A percentile compares a stretch with the other conserved stretches of the same genome.
Conservation (phyloP, 2,113 vertebrate species). For the Odontesthes bonariensis region DNA sequence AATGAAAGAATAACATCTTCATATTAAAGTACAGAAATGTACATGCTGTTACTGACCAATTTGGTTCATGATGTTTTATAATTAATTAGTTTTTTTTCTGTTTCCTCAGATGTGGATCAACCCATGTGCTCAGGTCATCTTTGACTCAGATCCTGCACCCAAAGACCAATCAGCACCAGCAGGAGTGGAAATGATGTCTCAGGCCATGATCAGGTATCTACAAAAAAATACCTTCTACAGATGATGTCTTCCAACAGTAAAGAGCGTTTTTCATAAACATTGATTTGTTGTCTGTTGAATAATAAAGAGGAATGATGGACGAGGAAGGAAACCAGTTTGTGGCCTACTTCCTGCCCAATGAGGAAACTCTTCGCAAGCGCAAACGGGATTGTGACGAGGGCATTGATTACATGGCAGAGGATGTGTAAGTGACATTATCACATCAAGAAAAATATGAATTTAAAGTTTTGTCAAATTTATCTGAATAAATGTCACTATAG, state of each 20-base stretch:
- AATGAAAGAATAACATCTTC: background rate
- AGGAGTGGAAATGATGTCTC: constrained; percentile 95
- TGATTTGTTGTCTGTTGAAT: background rate
- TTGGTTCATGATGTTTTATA: background rate
- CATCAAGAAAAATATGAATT: background rate
- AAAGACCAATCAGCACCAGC: constrained; percentile 88
- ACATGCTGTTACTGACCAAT: background rate
- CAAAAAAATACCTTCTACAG: background rate
- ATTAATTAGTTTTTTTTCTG: background rate
- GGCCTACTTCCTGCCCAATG: constrained; percentile 93
- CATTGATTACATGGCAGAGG: constrained; percentile 91
- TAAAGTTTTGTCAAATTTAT: background rate
- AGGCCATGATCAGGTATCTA: constrained; percentile 93
- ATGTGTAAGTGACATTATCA: constrained; percentile 82
- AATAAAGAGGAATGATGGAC: constrained; percentile 94
- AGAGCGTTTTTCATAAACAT: background rate
- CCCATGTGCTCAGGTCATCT: constrained; percentile 95
- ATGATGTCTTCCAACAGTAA: background rate
- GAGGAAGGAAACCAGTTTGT: constrained; percentile 98
- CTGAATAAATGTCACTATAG: background rate
- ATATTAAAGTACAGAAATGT: background rate
- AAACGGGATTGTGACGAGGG: constrained; percentile 93
- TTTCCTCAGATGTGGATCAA: constrained; percentile 94
- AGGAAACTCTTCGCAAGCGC: constrained; percentile 92
- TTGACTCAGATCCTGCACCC: constrained; percentile 94